Percentiles rank a stretch among this genome's conserved stretches.
Conservation (phyloP, 1,140 invertebrate species). For the Steinernema feltiae region DNA sequence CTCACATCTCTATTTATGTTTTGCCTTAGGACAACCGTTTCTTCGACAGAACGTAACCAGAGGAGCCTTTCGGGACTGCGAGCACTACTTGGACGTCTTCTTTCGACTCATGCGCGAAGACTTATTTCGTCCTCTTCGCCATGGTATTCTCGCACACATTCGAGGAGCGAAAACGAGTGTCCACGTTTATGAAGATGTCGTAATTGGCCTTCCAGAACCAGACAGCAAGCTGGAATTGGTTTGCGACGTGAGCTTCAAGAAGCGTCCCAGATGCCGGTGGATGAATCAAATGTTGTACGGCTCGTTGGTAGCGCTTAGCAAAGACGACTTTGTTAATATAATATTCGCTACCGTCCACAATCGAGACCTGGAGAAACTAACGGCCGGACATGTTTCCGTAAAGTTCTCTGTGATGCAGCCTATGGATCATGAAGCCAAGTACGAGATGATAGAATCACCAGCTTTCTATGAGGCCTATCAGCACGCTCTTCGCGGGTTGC, state of each 20-base stretch:
- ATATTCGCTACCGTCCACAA: slow-evolving; percentile 67
- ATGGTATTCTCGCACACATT: not conserved
- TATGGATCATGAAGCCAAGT: no score
- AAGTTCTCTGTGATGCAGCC: slow-evolving; percentile 55
- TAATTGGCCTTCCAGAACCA: not conserved
- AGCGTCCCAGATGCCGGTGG: slow-evolving; percentile 18
- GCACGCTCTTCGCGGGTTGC: slow-evolving; percentile 51
- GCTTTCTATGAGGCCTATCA: slow-evolving; percentile 62
- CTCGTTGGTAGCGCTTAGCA: slow-evolving; percentile 69
- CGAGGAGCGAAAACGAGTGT: not conserved
- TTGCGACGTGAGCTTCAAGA: not conserved
- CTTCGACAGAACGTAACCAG: not conserved
- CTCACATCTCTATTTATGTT: not conserved
- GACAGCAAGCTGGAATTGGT: not conserved
- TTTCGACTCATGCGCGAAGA: not conserved
- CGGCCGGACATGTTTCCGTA: slow-evolving; percentile 61
- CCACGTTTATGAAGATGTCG: not conserved
- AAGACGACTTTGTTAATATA: slow-evolving; percentile 67
- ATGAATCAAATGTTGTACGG: slow-evolving; percentile 68
- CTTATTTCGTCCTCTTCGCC: not conserved
- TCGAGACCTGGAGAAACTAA: slow-evolving; percentile 60
- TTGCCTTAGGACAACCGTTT: not conserved
- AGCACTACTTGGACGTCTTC: not conserved
- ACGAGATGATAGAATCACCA: slow-evolving; percentile 61
- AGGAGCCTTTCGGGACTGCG: not conserved